Evolutionary conservation across 2,888 invertebrate genomes (phyloP).

Genomic region (Chrysodeixis includens): DNA sequence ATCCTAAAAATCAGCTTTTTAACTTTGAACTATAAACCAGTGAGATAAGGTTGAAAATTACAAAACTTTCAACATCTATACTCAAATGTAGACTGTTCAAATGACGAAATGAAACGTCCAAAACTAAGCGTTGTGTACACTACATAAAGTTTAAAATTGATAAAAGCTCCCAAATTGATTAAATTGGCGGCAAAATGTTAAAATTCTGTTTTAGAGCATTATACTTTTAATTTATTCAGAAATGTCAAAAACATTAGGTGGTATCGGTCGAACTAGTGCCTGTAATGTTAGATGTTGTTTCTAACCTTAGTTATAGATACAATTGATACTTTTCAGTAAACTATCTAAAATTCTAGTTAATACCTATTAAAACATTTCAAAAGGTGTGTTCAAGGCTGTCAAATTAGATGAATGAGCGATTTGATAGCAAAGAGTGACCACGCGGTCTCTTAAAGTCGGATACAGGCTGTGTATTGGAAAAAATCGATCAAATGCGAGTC

Average conservation of each 20-base stretch:
- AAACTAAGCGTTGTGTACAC: conserved; percentile 18
- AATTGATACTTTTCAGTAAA: neutral
- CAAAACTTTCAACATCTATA: conserved; percentile 7
- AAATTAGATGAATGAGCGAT: too few species aligned
- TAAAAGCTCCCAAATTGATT: neutral
- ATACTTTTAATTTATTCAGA: conserved; percentile 27
- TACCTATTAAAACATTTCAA: too few species aligned
- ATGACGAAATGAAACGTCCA: neutral
- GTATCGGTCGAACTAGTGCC: neutral
- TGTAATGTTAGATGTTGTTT: neutral
- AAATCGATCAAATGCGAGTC: neutral
- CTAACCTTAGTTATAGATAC: neutral
- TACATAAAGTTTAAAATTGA: neutral
- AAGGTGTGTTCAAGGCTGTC: too few species aligned
- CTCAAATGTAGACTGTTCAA: conserved; percentile 19
- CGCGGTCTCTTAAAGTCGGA: neutral
- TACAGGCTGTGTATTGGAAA: neutral
- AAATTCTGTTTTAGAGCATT: conserved; percentile 13
- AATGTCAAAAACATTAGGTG: conserved; percentile 14
- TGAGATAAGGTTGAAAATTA: conserved; percentile 5
- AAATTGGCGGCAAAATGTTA: conserved; percentile 8
- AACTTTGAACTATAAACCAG: conserved; percentile 8
- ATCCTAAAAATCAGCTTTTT: conserved; percentile 10
- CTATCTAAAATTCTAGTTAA: too few species aligned
- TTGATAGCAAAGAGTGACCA: neutral